Percentiles rank a stretch among this genome's conserved stretches.
Conservation (phyloP, 2,113 vertebrate species). For the Burhinus oedicnemus region DNA sequence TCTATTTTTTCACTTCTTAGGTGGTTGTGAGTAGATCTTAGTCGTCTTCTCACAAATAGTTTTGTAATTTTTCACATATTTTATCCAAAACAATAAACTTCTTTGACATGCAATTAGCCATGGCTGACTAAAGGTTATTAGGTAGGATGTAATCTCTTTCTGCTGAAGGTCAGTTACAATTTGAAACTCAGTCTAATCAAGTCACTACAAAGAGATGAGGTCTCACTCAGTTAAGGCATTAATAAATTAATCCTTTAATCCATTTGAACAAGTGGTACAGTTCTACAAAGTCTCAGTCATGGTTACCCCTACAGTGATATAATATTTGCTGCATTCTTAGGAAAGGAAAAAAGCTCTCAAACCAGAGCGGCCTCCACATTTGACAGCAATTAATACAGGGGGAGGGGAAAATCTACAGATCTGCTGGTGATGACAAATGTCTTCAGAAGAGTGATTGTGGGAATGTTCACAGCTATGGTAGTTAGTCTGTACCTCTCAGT, state of each 20-base stretch:
- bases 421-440: conserved; percentile 67
- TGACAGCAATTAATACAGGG: conserved; percentile 59
- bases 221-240: conserved; percentile 47
- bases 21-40: neutral
- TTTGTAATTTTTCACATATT: neutral
- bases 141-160: conserved; percentile 49
- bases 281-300: neutral
- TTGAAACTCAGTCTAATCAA: conserved; percentile 50
- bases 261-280: conserved; percentile 35
- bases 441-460: conserved; percentile 58
- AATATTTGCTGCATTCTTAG: conserved; percentile 32
- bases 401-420: conserved; percentile 37
- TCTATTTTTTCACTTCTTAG: neutral
- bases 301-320: neutral
- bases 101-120: conserved; percentile 24
- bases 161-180: conserved; percentile 54
- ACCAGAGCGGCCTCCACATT: neutral
- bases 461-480: conserved; percentile 66
- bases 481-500: conserved; percentile 39
- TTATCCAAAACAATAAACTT: conserved; percentile 24
- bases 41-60: neutral
- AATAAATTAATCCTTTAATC: conserved; percentile 71
- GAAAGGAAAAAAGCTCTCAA: neutral
- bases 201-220: conserved; percentile 49
- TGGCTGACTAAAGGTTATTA: conserved; percentile 38